phyloP scores from a whole-genome alignment of 2,888 invertebrate genomes.

The Eristalis tenax region DNA sequence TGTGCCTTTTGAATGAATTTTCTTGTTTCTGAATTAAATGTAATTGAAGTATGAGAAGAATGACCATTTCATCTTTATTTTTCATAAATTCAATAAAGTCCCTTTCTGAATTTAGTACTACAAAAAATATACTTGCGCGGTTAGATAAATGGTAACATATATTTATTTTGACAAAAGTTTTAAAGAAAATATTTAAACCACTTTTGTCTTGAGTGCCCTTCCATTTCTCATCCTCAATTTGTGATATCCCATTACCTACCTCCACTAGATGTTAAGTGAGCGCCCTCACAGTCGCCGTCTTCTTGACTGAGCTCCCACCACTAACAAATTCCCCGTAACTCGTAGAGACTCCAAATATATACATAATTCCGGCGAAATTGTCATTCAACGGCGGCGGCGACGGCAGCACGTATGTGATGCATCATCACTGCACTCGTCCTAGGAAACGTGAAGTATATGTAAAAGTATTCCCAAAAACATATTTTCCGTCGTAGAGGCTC shows the following conservation, averaged over 20 bases:
- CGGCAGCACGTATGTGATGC: constrained; percentile 49
- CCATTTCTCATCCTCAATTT: constrained; percentile 19
- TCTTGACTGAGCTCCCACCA: neutral
- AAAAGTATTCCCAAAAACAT: constrained; percentile 9
- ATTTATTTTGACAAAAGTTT: constrained; percentile 20
- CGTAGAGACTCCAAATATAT: constrained; percentile 56
- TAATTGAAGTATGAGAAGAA: constrained; percentile 55
- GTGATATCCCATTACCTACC: constrained; percentile 67
- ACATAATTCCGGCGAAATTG: constrained; percentile 64
- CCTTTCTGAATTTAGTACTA: neutral
- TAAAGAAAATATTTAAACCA: constrained; percentile 8
- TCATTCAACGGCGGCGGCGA: constrained; percentile 62
- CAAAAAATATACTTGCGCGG: neutral
- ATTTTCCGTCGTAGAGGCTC: neutral
- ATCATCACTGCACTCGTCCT: constrained; percentile 46
- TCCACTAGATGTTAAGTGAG: constrained; percentile 47
- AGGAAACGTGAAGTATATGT: constrained; percentile 35
- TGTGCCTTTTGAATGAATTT: neutral
- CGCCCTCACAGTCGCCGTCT: neutral
- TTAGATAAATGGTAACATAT: neutral
- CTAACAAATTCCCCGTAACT: constrained; percentile 33
- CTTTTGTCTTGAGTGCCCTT: constrained; percentile 9
- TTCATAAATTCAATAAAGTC: constrained; percentile 12
- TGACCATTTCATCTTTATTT: constrained; percentile 60
- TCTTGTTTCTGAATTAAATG: constrained; percentile 39